Percentiles rank a stretch among this genome's conserved stretches.
phyloP scores from a whole-genome alignment of 2,113 vertebrate genomes.

The Leiothrix lutea region DNA sequence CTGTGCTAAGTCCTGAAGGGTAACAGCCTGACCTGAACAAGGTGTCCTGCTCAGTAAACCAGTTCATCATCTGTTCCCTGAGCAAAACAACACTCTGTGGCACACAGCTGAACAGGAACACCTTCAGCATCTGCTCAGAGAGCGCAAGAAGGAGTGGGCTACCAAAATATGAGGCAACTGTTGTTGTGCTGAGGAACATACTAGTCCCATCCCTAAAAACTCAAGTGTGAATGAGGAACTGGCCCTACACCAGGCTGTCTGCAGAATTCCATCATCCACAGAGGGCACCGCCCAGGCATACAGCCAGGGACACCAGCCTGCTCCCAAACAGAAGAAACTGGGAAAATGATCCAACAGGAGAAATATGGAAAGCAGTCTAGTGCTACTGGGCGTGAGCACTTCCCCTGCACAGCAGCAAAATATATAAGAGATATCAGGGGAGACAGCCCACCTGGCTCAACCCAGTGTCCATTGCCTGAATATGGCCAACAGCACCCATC shows the following conservation, averaged over 20 bases:
- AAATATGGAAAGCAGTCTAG: background rate
- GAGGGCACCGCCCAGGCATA: background rate
- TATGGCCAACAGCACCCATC: background rate
- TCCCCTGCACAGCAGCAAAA: accelerated
- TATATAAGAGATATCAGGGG: background rate
- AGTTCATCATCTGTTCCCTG: background rate
- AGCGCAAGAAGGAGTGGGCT: background rate
- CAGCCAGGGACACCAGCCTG: background rate
- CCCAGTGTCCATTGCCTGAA: background rate
- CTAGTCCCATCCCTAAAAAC: background rate
- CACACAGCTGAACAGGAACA: background rate
- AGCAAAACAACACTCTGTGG: background rate
- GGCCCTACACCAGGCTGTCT: background rate
- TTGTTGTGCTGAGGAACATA: background rate
- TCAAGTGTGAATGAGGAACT: background rate
- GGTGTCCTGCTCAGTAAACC: background rate
- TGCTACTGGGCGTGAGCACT: background rate
- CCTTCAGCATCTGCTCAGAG: background rate
- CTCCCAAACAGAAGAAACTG: background rate
- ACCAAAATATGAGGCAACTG: background rate
- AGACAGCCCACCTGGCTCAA: background rate
- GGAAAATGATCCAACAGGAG: background rate
- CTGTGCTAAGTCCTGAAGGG: background rate
- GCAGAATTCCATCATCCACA: background rate
- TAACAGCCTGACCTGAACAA: background rate